Base-by-base conservation (phyloP, 2,113 vertebrate species). In the Cygnus atratus region DNA sequence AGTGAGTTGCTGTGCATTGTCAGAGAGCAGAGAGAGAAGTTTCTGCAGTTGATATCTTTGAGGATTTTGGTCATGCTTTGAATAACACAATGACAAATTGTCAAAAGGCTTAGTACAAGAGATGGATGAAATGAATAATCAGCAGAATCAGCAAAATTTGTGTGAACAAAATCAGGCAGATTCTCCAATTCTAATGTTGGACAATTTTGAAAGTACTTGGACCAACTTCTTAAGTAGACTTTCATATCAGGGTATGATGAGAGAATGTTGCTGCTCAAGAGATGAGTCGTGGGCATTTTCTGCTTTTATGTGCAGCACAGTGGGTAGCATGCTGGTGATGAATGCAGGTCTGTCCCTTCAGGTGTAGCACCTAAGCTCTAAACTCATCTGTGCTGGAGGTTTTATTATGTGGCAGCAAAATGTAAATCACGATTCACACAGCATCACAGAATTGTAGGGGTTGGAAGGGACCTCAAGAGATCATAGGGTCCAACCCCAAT, bases 271-370 rank as follows among this genome's bases (percentile, higher is more conserved):
- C 33, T 68, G 10, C 19, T 44, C 43, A 72, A 14, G 13, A 48
- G 3, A 12, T 21, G 11, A 63, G 12, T 61, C 35, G 22, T 68
- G 12, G 16, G 7, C 9, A 84, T 17, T 50, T 82, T 46, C 46
- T 75, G 6, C 31, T 11, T 59, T 25, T 25, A n/a, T 75, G 52
- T 61, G 25, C 18, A 90, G 22, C 6, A 52, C 10, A 67, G 9
- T 9, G 2, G 4, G 9, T 3, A 61, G 6, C 9, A 44, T 0
- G 0, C 1, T 28, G 6, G 4, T 55, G 33, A 52, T 33, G 39
- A 70, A 48, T 4, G 7, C 22, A 73, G 29, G 12, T 43, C 25
- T 43, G 29, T 67, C 12, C 28, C 66, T 24, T 4, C 15, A 22
- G 37, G 31, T 65, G 7, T 19, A 87, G 8, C 6, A 84, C 3